Percentiles rank a stretch among this genome's conserved stretches.
Evolutionary conservation across 2,113 vertebrate species (phyloP).

Genomic region (Scalopus aquaticus): DNA sequence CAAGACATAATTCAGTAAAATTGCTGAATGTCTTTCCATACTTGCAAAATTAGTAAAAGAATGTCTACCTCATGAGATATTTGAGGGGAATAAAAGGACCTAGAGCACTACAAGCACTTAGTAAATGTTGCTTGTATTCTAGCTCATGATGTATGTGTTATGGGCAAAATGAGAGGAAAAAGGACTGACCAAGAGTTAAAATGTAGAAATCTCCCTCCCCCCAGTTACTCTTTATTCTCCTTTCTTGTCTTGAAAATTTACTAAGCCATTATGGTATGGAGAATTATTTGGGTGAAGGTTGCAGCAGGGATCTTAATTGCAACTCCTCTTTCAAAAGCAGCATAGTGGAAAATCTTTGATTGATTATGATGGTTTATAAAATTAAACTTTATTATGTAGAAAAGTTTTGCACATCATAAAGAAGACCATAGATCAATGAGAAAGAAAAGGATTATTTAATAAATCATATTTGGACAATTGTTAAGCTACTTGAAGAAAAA

Average conservation of each 20-base stretch:
- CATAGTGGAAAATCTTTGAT: not conserved
- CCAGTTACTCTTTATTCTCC: not conserved
- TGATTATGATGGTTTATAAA: slow-evolving; percentile 31
- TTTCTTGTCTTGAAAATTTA: not conserved
- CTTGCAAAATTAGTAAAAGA: slow-evolving; percentile 24
- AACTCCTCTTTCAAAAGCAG: not conserved
- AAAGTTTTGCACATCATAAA: slow-evolving; percentile 8
- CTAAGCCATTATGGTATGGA: not conserved
- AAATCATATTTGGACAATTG: slow-evolving; percentile 10
- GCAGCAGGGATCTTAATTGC: not conserved
- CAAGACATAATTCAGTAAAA: not conserved
- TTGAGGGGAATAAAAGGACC: not conserved
- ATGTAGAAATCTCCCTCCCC: not conserved
- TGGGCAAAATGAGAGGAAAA: not conserved
- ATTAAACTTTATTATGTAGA: slow-evolving; percentile 17
- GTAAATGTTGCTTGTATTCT: not conserved
- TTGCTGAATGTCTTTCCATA: not conserved
- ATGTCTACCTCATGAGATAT: not conserved
- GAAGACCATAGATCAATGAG: not conserved
- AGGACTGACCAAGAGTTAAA: not conserved
- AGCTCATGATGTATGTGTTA: not conserved
- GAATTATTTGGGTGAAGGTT: not conserved
- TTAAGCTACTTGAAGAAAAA: slow-evolving; percentile 23
- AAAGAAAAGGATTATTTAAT: not conserved
- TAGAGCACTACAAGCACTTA: not conserved